Base-by-base conservation (phyloP, 2,113 vertebrate species). In the Epinephelus cyanopodus region DNA sequence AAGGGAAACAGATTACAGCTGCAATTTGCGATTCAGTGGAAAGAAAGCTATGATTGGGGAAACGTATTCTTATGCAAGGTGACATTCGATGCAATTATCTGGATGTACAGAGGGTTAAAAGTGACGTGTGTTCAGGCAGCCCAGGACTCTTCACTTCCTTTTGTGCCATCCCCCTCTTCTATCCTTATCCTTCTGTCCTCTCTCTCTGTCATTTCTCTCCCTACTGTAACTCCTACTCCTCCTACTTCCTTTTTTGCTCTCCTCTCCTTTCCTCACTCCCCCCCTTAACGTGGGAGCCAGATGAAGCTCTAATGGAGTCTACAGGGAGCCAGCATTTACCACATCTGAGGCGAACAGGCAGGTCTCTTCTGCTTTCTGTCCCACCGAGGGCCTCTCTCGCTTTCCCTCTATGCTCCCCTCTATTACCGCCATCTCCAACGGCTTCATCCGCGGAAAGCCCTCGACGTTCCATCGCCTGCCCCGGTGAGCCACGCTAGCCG, bases 281-380 rank as follows among this genome's bases (percentile, higher is more conserved):
- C 39, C 73, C 52, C 58, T 82, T 70, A 71, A 87, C 58, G 66
- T 86, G 88, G 89, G 90, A 77, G 81, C 78, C 82, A 84, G 82
- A 92, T 87, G 90, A 90, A 86, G 84, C 88, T 83, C 87, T 90
- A 96, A 95, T 95, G 93, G 94, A 94, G 95, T 94, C 95, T 94
- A 93, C 45, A 77, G 93, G 92, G 93, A 96, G 80, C 39, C 88
- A 89, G 88, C 93, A 87, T 95, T 95, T 95, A 94, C 81, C 91
- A 92, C 89, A 92, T 95, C 92, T 92, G 88, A 95, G 84, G 90
- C 79, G 33, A 89, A 89, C 82, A 82, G 88, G 84, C 89, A 87
- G 87, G 85, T 89, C 88, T 92, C 87, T 67, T 84, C 93, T 90
- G 89, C 86, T 89, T 87, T 87, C 81, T 56, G 82, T 85, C 85